A percentile compares a stretch with the other conserved stretches of the same genome.
Conservation (phyloP, 2,888 invertebrate species). For the Notodonta ziczac region DNA sequence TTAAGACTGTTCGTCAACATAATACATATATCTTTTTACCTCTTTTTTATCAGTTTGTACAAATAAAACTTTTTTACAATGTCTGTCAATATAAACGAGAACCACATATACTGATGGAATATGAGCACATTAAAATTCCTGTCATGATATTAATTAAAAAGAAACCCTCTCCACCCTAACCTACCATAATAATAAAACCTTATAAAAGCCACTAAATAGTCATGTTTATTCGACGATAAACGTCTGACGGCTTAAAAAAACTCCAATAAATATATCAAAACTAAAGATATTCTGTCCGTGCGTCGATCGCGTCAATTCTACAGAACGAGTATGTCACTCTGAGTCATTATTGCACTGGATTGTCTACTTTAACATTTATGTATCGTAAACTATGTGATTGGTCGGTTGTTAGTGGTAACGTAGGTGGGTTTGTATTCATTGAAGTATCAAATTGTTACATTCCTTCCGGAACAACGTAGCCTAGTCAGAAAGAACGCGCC, state of each 20-base stretch:
- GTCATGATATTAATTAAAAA: neutral
- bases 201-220: slow-evolving; percentile 78
- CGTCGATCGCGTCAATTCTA: slow-evolving; percentile 45
- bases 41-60: no score
- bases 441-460: neutral
- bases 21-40: no score
- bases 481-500: no score
- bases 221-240: slow-evolving; percentile 74
- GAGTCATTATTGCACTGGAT: slow-evolving; percentile 7
- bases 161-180: slow-evolving; percentile 44
- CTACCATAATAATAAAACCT: slow-evolving; percentile 60
- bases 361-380: slow-evolving; percentile 18
- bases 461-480: neutral
- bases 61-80: no score
- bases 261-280: slow-evolving; percentile 74
- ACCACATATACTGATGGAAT: no score
- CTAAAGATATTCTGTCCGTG: slow-evolving; percentile 39
- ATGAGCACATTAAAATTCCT: no score
- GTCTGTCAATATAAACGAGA: no score
- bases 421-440: neutral
- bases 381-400: slow-evolving; percentile 16
- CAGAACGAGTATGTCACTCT: neutral
- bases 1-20: no score
- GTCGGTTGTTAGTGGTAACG: slow-evolving; percentile 11
- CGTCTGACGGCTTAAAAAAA: slow-evolving; percentile 67